Evolutionary conservation across 2,113 vertebrate genomes (phyloP).

Genomic region (Erinaceus europaeus): DNA sequence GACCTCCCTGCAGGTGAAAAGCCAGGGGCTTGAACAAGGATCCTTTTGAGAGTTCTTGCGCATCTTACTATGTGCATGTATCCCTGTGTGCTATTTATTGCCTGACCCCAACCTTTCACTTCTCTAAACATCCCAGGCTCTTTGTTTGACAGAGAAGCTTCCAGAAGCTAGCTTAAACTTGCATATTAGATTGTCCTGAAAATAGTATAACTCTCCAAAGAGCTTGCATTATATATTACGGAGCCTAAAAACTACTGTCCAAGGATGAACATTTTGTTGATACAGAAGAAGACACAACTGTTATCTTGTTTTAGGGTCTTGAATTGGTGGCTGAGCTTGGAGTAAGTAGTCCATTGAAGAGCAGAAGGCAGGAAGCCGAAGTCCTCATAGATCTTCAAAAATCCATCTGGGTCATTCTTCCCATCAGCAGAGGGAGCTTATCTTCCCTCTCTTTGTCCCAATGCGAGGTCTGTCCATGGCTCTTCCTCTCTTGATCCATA

Average conservation of each 20-base stretch:
- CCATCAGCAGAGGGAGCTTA: neutral
- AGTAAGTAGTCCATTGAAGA: neutral
- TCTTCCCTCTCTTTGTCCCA: rapidly evolving
- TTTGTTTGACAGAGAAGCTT: neutral
- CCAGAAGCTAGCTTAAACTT: neutral
- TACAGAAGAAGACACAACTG: too few relatives aligned
- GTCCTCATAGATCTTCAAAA: neutral
- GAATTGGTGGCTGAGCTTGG: neutral
- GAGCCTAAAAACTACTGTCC: too few relatives aligned
- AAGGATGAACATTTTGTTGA: too few relatives aligned
- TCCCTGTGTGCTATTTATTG: too few relatives aligned
- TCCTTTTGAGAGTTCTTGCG: too few relatives aligned
- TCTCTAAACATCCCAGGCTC: neutral
- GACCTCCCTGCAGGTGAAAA: too few relatives aligned
- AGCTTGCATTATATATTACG: too few relatives aligned
- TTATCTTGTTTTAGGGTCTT: neutral
- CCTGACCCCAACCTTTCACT: neutral
- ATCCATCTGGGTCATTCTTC: neutral
- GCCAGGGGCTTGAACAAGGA: too few relatives aligned
- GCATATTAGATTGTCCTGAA: neutral
- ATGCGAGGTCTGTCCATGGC: neutral
- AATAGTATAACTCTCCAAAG: neutral
- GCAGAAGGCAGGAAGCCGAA: neutral
- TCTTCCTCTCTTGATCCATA: neutral
- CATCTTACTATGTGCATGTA: too few relatives aligned